Percentiles rank a stretch among this genome's conserved stretches.
phyloP scores from a whole-genome alignment of 2,797 vertebrate genomes.

The Spondyliosoma cantharus region DNA sequence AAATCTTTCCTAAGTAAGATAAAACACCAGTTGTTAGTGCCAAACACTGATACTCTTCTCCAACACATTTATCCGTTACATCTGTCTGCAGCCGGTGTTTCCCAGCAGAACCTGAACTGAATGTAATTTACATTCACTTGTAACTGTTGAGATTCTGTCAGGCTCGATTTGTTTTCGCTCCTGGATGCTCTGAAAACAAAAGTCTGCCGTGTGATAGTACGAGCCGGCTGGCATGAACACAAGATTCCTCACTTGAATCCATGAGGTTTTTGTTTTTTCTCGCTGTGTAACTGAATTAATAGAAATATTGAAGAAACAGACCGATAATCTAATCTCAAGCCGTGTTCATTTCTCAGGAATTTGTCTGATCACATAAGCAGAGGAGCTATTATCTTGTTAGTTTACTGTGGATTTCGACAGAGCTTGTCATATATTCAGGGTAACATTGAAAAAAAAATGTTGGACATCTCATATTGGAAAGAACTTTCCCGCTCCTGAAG shows the following conservation, averaged over 20 bases:
- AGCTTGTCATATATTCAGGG: neutral
- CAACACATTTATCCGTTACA: neutral
- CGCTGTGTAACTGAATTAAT: neutral
- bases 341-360: neutral
- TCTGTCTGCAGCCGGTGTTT: conserved; percentile 17
- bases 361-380: neutral
- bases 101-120: conserved; percentile 14
- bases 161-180: neutral
- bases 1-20: neutral
- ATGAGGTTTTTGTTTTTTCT: neutral
- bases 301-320: neutral
- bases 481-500: conserved; percentile 8
- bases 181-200: neutral
- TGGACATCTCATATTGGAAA: conserved; percentile 26
- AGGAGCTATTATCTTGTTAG: neutral
- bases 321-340: neutral
- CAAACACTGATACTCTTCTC: neutral
- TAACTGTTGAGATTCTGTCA: neutral
- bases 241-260: neutral
- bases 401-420: neutral
- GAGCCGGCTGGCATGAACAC: neutral
- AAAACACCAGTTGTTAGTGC: neutral
- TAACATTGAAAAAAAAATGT: neutral
- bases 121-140: conserved; percentile 17
- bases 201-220: neutral